These are phyloP conservation scores for Scomber colias DNA, from an alignment of 2,113 vertebrate genomes.

Conservation along the genomic window DNA sequence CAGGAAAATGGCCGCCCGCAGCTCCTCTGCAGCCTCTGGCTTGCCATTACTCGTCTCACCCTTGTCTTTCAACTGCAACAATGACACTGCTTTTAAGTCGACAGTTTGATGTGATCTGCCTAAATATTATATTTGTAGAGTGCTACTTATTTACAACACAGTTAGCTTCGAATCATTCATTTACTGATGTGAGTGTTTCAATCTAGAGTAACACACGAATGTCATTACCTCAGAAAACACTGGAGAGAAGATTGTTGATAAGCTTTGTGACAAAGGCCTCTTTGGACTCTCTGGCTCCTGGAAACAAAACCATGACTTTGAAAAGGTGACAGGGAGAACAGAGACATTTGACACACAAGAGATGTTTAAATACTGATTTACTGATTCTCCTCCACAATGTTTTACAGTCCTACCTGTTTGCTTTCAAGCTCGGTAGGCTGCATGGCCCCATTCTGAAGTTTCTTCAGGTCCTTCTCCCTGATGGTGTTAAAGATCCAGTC, in stretches of 20 bases:
- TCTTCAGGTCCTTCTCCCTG: constrained; percentile 89
- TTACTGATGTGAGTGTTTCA: neutral
- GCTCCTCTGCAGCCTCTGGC: constrained; percentile 89
- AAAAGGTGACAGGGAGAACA: neutral
- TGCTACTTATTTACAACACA: too few species aligned
- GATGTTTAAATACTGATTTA: neutral
- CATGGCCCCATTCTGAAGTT: constrained; percentile 87
- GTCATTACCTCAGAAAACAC: constrained; percentile 93
- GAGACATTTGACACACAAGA: neutral
- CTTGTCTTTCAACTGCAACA: constrained; percentile 90
- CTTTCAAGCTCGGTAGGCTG: constrained; percentile 84
- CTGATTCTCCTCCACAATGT: neutral
- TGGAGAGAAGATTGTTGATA: constrained; percentile 93
- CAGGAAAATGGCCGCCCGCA: constrained; percentile 91
- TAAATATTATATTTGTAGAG: neutral
- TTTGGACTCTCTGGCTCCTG: constrained; percentile 89
- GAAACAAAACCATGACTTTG: constrained; percentile 29
- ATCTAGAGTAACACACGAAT: neutral
- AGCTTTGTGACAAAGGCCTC: constrained; percentile 92
- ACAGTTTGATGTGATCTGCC: neutral
- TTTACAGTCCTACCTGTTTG: constrained; percentile 78
- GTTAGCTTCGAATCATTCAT: neutral
- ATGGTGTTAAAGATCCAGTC: constrained; percentile 95
- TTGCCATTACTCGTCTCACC: constrained; percentile 89
- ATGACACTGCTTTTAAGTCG: neutral